phyloP scores from a whole-genome alignment of 2,797 vertebrate genomes.

The Linurgus olivaceus region DNA sequence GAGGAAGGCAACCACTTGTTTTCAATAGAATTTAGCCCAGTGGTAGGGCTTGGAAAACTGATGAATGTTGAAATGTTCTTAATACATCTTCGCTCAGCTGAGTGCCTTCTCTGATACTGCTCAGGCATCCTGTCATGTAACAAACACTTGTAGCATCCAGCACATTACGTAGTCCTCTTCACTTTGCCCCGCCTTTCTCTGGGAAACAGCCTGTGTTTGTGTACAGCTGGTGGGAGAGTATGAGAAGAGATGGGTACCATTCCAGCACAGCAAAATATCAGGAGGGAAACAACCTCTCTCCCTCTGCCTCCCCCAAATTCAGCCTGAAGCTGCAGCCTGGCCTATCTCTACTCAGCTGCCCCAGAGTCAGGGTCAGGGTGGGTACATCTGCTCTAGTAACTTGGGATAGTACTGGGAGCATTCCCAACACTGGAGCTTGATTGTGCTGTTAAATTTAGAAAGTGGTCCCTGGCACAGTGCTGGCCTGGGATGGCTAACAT shows the following conservation, averaged over 20 bases:
- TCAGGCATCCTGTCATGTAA: neutral
- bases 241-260: neutral
- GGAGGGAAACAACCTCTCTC: neutral
- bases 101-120: neutral
- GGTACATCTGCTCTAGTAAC: neutral
- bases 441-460: neutral
- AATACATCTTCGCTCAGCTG: neutral
- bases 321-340: neutral
- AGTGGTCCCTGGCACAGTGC: neutral
- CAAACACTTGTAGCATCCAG: neutral
- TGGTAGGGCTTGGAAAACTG: neutral
- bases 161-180: rapidly evolving
- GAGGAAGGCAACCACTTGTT: neutral
- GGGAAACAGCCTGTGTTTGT: neutral
- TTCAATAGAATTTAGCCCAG: neutral
- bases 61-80: neutral
- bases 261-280: neutral
- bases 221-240: neutral
- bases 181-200: neutral
- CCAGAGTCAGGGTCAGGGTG: neutral
- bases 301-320: neutral
- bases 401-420: neutral
- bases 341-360: neutral
- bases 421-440: neutral
- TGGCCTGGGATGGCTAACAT: neutral